These are phyloP conservation scores for Cichladusa arquata DNA, from an alignment of 2,113 vertebrate species.

Conservation along the genomic window DNA sequence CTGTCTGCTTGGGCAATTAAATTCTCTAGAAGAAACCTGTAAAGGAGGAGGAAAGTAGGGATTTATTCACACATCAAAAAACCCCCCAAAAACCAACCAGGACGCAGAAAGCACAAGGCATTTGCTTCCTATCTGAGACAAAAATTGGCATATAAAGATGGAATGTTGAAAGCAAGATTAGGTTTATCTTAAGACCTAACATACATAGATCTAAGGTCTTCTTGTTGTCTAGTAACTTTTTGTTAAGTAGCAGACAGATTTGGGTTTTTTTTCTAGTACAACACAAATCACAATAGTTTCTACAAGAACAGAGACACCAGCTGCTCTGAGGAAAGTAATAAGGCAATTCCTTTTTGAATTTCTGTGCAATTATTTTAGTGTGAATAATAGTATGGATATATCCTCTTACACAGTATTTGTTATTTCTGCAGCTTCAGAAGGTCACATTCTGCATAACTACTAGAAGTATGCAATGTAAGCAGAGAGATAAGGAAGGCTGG, in stretches of 20 bases:
- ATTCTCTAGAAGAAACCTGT: neutral
- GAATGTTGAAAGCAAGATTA: neutral
- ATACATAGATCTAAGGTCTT: neutral
- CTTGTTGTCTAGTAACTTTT: neutral
- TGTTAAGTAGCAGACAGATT: neutral
- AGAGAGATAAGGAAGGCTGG: neutral
- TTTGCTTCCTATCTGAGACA: neutral
- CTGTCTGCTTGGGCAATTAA: neutral
- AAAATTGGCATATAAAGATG: neutral
- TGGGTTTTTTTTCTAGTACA: neutral
- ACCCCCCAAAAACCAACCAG: neutral
- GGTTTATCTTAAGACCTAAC: neutral
- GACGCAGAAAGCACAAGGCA: neutral
- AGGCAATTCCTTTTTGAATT: neutral
- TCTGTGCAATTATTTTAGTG: neutral
- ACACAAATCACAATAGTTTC: neutral
- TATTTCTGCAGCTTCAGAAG: neutral
- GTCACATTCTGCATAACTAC: neutral
- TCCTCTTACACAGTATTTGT: neutral
- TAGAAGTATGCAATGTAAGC: neutral
- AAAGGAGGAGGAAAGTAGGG: neutral
- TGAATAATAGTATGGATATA: neutral
- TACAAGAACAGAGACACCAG: neutral
- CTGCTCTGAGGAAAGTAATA: neutral
- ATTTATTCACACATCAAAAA: neutral